phyloP scores from a whole-genome alignment of 2,888 invertebrate genomes.

The Sipha maydis region DNA sequence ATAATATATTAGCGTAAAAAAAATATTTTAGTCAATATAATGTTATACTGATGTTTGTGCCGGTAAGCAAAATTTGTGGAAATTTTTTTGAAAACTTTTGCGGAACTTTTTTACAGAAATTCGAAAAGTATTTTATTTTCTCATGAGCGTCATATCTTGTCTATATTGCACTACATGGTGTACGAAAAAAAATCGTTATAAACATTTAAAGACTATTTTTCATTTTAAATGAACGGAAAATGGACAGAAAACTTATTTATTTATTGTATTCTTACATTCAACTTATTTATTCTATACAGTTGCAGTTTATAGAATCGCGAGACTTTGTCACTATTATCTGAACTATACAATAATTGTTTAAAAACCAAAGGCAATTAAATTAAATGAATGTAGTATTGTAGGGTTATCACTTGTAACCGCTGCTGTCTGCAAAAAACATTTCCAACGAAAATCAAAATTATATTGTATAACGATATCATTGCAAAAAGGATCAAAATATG shows the following conservation, averaged over 20 bases:
- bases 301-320: no score
- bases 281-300: background rate
- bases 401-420: no score
- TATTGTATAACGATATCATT: no score
- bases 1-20: background rate
- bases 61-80: background rate
- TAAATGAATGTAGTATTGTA: no score
- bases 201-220: conserved; percentile 9
- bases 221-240: background rate
- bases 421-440: no score
- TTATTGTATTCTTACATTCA: no score
- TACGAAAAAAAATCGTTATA: background rate
- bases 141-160: background rate
- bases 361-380: no score
- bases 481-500: no score
- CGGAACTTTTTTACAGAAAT: background rate
- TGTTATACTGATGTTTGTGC: background rate
- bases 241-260: background rate
- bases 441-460: no score
- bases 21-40: background rate
- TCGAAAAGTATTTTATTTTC: conserved; percentile 22
- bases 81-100: background rate
- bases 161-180: background rate
- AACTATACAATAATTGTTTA: no score
- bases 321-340: no score